Percentiles rank a stretch among this genome's conserved stretches.
phyloP scores from a whole-genome alignment of 2,888 invertebrate genomes.

The Saturnia japonica region DNA sequence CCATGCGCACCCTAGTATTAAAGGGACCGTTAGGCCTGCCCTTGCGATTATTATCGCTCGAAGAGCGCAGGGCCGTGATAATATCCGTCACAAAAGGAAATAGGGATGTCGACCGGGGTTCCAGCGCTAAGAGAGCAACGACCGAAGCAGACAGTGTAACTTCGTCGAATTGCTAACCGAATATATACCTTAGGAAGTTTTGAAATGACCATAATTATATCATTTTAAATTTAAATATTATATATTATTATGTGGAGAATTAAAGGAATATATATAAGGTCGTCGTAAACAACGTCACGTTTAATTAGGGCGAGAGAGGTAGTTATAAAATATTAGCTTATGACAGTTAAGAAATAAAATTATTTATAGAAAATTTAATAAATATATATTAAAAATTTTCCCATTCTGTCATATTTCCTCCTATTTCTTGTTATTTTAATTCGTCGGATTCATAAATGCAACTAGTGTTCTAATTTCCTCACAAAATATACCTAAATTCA shows the following conservation, averaged over 20 bases:
- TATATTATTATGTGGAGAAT: neutral
- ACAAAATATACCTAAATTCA: no score
- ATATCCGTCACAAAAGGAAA: constrained; percentile 53
- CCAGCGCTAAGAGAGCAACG: constrained; percentile 48
- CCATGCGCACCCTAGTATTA: constrained; percentile 50
- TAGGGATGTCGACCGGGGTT: constrained; percentile 46
- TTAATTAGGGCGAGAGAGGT: neutral
- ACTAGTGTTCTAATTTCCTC: no score
- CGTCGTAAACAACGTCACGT: neutral
- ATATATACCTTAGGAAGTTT: constrained; percentile 43
- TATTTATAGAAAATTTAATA: neutral
- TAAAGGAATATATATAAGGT: neutral
- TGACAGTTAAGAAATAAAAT: neutral
- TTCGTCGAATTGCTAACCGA: constrained; percentile 23
- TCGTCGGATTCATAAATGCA: no score
- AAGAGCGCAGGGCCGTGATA: constrained; percentile 49
- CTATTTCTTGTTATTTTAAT: no score
- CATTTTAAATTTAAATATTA: neutral
- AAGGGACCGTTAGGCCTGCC: constrained; percentile 57
- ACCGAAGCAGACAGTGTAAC: constrained; percentile 40
- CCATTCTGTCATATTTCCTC: no score
- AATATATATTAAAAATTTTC: neutral
- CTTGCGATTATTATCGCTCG: constrained; percentile 60
- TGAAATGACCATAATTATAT: constrained; percentile 52
- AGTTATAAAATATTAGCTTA: neutral